These are phyloP conservation scores for Etheostoma perlongum DNA, from an alignment of 2,797 vertebrate genomes.

Conservation along the genomic window DNA sequence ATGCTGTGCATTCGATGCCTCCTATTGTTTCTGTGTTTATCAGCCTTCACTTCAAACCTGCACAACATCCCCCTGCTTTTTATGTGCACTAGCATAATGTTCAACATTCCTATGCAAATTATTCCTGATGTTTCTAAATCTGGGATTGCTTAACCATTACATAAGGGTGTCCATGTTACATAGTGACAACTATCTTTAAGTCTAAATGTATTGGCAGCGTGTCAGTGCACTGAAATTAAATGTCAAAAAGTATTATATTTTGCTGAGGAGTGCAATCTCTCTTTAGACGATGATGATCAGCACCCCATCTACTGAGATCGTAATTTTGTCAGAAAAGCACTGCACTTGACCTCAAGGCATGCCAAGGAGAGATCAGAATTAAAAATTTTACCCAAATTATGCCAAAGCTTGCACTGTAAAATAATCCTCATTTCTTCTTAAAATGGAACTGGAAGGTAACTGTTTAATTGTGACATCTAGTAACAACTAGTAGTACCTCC, in stretches of 20 bases:
- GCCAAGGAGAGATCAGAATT: not conserved
- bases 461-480: not conserved
- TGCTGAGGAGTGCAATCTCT: constrained; percentile 48
- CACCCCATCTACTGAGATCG: constrained; percentile 12
- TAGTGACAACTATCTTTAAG: constrained; percentile 10
- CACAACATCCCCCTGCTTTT: constrained; percentile 3
- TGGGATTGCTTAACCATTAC: constrained; percentile 11
- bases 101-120: not conserved
- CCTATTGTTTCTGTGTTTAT: constrained; percentile 46
- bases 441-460: not conserved
- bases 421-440: not conserved
- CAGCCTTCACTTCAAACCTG: constrained; percentile 27
- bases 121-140: constrained; percentile 3
- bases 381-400: constrained; percentile 2
- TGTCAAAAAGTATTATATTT: constrained; percentile 51
- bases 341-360: constrained; percentile 25
- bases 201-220: constrained; percentile 33
- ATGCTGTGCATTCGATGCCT: constrained; percentile 5
- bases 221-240: constrained; percentile 48
- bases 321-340: constrained; percentile 37
- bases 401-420: constrained; percentile 8
- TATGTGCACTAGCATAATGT: not conserved
- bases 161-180: constrained; percentile 3
- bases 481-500: no score
- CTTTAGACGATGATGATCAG: constrained; percentile 56